phyloP scores from a whole-genome alignment of 2,113 vertebrate genomes.

The Rhabdornis inornatus region DNA sequence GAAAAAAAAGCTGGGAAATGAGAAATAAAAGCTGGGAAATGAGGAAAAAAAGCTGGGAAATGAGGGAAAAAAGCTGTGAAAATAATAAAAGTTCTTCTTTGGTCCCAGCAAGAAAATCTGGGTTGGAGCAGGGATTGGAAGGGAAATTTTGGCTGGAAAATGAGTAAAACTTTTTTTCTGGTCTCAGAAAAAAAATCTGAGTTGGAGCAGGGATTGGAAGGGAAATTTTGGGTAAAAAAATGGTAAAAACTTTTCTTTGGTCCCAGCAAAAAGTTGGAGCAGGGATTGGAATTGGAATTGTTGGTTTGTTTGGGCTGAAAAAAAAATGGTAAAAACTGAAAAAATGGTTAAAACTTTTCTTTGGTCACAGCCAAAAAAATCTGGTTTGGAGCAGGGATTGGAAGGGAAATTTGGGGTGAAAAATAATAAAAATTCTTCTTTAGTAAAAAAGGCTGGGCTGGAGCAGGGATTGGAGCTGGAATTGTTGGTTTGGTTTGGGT shows the following conservation, averaged over 20 bases:
- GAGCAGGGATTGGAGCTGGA: not conserved
- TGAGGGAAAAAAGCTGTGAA: too few species aligned
- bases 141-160: too few species aligned
- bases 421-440: rapidly evolving
- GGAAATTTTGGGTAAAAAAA: too few species aligned
- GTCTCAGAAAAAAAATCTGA: too few species aligned
- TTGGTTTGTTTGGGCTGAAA: not conserved
- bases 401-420: not conserved
- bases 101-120: not conserved
- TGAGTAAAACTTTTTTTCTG: not conserved
- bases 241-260: not conserved
- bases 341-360: too few species aligned
- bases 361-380: not conserved
- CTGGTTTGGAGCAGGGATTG: not conserved
- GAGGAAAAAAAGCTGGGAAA: too few species aligned
- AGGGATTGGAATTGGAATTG: not conserved
- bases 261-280: not conserved
- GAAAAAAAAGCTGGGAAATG: too few species aligned
- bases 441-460: too few species aligned
- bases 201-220: too few species aligned
- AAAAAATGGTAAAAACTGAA: too few species aligned
- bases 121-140: too few species aligned
- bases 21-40: too few species aligned
- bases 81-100: not conserved
- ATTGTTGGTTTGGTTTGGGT: not conserved